Evolutionary conservation across 1,140 invertebrate genomes (phyloP).

Genomic region (Drosophila carrolli): DNA sequence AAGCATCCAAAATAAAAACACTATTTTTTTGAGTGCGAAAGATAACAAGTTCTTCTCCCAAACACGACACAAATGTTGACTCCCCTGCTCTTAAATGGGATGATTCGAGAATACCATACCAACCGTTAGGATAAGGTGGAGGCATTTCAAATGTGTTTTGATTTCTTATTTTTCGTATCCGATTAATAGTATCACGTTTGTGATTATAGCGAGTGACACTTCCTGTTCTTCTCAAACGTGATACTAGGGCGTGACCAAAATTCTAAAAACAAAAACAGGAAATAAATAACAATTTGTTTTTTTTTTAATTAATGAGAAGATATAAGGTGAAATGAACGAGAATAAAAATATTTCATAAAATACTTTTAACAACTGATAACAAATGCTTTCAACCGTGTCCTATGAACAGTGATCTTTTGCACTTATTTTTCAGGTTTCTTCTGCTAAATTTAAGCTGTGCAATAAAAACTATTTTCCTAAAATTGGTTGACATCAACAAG

Average conservation of each 20-base stretch:
- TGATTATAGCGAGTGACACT: background rate
- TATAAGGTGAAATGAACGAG: no score
- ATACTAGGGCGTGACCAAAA: background rate
- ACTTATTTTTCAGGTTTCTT: no score
- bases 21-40: constrained; percentile 88
- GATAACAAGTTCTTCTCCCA: constrained; percentile 92
- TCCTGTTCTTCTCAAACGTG: background rate
- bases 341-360: no score
- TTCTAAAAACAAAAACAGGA: background rate
- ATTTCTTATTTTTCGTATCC: constrained; percentile 50
- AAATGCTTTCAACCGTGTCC: no score
- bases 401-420: no score
- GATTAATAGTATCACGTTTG: constrained; percentile 58
- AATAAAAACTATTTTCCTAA: no score
- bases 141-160: constrained; percentile 87
- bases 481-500: no score
- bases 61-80: constrained; percentile 88
- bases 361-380: no score
- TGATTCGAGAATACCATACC: constrained; percentile 92
- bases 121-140: constrained; percentile 95
- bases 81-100: constrained; percentile 87
- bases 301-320: no score
- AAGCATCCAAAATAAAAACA: constrained; percentile 91
- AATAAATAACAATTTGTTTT: no score
- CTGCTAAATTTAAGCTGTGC: no score